phyloP scores from a whole-genome alignment of 2,797 vertebrate species.

The Bradypodion pumilum region DNA sequence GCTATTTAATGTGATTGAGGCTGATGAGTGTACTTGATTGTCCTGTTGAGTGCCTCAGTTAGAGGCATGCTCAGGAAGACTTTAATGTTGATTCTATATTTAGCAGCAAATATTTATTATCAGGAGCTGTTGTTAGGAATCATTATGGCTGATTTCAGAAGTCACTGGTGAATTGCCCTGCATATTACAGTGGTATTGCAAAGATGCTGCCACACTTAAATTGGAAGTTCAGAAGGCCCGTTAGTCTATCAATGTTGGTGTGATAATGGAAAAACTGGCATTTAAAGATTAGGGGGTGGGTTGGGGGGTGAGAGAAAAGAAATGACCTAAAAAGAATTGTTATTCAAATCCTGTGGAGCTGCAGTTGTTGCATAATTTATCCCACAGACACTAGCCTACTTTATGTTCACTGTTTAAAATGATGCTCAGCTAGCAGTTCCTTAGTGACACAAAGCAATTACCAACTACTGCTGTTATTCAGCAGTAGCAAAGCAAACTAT shows the following conservation, averaged over 20 bases:
- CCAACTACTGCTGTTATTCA: background rate
- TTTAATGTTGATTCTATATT: constrained; percentile 48
- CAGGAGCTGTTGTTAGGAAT: constrained; percentile 46
- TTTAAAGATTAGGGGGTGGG: background rate
- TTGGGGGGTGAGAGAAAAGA: too few species aligned
- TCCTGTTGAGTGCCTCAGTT: constrained; percentile 57
- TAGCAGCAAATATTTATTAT: constrained; percentile 63
- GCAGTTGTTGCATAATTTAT: background rate
- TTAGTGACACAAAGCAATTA: background rate
- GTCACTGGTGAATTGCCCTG: background rate
- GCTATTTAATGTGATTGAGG: constrained; percentile 62
- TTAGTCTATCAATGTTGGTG: background rate
- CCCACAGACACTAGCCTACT: background rate
- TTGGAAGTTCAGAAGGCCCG: background rate
- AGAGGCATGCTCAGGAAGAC: constrained; percentile 55
- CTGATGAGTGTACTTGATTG: constrained; percentile 61
- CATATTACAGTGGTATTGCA: background rate
- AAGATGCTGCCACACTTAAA: background rate
- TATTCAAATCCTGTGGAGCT: background rate
- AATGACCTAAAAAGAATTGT: background rate
- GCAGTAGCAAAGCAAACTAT: background rate
- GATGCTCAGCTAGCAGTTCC: background rate
- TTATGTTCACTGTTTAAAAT: background rate
- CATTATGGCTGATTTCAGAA: constrained; percentile 41
- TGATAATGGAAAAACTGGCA: background rate